Conservation (phyloP, 1,140 invertebrate genomes). For the Papilio helenus region DNA sequence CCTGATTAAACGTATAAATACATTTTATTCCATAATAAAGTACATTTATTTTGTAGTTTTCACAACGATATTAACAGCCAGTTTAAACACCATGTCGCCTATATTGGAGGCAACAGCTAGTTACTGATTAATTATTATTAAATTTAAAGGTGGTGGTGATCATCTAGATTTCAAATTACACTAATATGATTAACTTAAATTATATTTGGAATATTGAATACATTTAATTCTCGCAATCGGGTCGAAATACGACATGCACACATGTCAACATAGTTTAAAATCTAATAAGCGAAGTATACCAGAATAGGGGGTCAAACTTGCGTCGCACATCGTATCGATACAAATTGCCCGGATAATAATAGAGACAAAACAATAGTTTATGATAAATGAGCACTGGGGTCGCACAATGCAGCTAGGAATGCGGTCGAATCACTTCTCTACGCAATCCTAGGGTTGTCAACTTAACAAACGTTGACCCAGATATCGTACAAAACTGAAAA, state of each 20-base stretch:
- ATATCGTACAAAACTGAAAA: too few species aligned
- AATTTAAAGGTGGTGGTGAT: too few species aligned
- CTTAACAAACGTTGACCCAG: too few species aligned
- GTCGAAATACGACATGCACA: too few species aligned
- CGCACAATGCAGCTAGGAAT: conserved; percentile 53
- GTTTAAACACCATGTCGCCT: too few species aligned
- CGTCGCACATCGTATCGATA: conserved; percentile 44
- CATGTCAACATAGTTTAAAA: not conserved
- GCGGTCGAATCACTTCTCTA: conserved; percentile 44
- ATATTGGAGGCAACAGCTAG: not conserved
- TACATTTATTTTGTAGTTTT: not conserved
- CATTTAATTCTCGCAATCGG: not conserved
- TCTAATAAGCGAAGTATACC: not conserved
- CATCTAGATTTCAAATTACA: too few species aligned
- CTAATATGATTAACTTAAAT: too few species aligned
- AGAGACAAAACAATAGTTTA: conserved; percentile 57
- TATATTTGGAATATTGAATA: not conserved
- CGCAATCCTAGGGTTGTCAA: conserved; percentile 9
- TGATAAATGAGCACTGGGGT: conserved; percentile 54
- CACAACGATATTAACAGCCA: too few species aligned
- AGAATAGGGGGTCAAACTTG: not conserved
- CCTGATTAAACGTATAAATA: too few species aligned
- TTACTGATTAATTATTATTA: too few species aligned
- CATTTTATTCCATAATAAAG: too few species aligned
- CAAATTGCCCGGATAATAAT: conserved; percentile 60